A percentile compares a stretch with the other conserved stretches of the same genome.
phyloP scores from a whole-genome alignment of 1,140 invertebrate genomes.

The Diorhabda sublineata region DNA sequence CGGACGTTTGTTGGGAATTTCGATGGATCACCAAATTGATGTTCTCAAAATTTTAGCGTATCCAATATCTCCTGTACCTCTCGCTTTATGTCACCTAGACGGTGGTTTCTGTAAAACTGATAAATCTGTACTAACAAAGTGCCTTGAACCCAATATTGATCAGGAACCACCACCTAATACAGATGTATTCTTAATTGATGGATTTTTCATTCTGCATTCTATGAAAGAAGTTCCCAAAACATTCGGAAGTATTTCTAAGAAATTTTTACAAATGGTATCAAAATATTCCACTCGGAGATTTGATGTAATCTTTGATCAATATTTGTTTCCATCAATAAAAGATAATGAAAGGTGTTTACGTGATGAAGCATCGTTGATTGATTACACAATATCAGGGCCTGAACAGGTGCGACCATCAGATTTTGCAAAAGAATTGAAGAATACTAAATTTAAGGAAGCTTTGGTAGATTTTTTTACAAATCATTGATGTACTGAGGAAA shows the following conservation, averaged over 20 bases:
- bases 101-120: conserved; percentile 40
- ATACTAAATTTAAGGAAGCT: too few species aligned
- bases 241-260: too few species aligned
- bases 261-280: too few species aligned
- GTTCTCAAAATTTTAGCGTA: conserved; percentile 22
- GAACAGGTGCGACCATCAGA: conserved; percentile 19
- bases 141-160: too few species aligned
- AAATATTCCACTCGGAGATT: too few species aligned
- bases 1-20: conserved; percentile 18
- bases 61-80: conserved; percentile 19
- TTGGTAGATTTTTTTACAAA: conserved; percentile 1
- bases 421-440: conserved; percentile 3
- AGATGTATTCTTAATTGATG: too few species aligned
- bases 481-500: conserved; percentile 25
- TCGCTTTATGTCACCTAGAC: conserved; percentile 42
- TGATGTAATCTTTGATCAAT: conserved; percentile 4
- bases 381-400: neutral
- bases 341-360: conserved; percentile 24
- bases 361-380: conserved; percentile 2
- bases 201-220: too few species aligned
- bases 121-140: conserved; percentile 32
- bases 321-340: conserved; percentile 28
- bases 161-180: too few species aligned
- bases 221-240: too few species aligned
- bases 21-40: conserved; percentile 23